Conservation (phyloP, 2,888 invertebrate genomes). For the Luperina testacea region DNA sequence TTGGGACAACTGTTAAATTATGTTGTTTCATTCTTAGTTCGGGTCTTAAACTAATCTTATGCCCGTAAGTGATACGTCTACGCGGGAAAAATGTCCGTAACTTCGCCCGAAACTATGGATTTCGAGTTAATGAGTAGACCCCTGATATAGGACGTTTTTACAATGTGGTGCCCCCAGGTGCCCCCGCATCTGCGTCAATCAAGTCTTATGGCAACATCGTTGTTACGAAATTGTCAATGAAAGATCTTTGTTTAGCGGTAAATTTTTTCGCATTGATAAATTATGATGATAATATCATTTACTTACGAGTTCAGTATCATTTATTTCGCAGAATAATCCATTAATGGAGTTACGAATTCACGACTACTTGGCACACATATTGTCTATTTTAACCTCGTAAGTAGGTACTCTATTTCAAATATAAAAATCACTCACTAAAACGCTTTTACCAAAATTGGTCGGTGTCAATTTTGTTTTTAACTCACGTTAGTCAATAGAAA, state of each 20-base stretch:
- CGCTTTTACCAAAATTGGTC: slow-evolving; percentile 37
- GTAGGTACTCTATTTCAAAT: slow-evolving; percentile 30
- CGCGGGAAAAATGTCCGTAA: too few relatives aligned
- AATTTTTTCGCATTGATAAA: not conserved
- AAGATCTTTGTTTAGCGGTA: not conserved
- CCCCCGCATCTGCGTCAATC: not conserved
- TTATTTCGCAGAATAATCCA: not conserved
- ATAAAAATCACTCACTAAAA: slow-evolving; percentile 13
- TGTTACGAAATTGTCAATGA: not conserved
- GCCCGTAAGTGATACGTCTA: too few relatives aligned
- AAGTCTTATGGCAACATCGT: not conserved
- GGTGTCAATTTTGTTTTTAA: slow-evolving; percentile 21
- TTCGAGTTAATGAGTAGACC: too few relatives aligned
- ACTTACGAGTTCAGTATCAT: too few relatives aligned
- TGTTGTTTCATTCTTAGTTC: too few relatives aligned
- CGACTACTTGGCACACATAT: not conserved
- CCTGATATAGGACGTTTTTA: too few relatives aligned
- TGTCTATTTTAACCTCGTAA: not conserved
- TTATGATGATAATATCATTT: not conserved
- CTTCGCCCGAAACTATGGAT: too few relatives aligned
- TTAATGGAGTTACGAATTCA: not conserved
- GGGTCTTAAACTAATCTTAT: too few relatives aligned
- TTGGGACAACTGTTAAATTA: too few relatives aligned
- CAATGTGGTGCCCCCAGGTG: not conserved
- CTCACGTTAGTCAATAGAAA: not conserved